Base-by-base conservation (phyloP, 2,888 invertebrate species). In the Lycaena phlaeas region DNA sequence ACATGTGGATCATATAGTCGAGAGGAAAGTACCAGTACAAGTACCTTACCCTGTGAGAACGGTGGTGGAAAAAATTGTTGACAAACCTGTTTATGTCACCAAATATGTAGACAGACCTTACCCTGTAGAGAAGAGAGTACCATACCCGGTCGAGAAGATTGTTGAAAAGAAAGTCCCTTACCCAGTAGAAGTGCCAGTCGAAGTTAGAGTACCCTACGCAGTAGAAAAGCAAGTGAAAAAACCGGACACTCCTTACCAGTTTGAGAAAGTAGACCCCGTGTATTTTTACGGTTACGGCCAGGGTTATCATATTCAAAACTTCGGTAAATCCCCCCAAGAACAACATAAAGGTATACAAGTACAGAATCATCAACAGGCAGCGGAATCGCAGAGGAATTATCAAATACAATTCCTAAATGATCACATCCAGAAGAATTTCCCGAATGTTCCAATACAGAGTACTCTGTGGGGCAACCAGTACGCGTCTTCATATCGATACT, bases 151-250 rank as follows among this genome's bases (percentile, higher is more conserved):
- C 0, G 87, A 87, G 37, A 85, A 77, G 48, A 69, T 85, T 12
- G 67, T 86, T 0, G 86, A 87, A 49, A 85, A 77, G 48, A 77
- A 82, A 27, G 77, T 86, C 2, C 88, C 87, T 0, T 86, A 86
- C 56, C 86, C 75, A 0, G 75, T 88, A 0, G 85, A 89, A 4
- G 85, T 88, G 4, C 86, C 86, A 0, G 72, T 86, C 1, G 79
- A 86, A 14, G 74, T 84, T 1, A 78, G 75, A 52, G 73, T 85
- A 1, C 86, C 86, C 0, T 85, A 72, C 49, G 71, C 69, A 3
- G 73, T 62, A 41, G 61, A 69, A 4, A 70, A 86, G 0, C 85
- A 87, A n/a, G n/a, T n/a, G n/a, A n/a, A n/a, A 43, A 87, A 85
- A 44, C 82, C 71, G 1, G 59, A 61, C 36, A 49, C 64, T 7